Percentiles rank a stretch among this genome's conserved stretches.
phyloP scores from a whole-genome alignment of 2,888 invertebrate genomes.

The Platycnemis pennipes region DNA sequence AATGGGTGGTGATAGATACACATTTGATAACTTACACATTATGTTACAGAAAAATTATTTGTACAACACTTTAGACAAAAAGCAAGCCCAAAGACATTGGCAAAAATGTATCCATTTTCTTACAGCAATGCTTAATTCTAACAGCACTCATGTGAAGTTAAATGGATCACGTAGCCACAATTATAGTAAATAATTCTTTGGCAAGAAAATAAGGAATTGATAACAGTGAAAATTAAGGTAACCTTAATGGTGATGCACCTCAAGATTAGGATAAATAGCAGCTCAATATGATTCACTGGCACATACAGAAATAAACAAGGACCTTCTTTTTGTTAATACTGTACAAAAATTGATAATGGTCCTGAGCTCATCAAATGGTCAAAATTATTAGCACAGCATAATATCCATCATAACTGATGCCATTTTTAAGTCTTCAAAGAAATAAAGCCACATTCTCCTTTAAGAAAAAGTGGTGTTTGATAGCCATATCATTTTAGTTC shows the following conservation, averaged over 20 bases:
- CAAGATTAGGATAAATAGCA: slow-evolving; percentile 62
- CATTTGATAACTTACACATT: slow-evolving; percentile 56
- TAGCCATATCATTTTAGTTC: background rate
- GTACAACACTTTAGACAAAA: slow-evolving; percentile 66
- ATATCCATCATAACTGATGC: background rate
- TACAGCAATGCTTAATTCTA: slow-evolving; percentile 7
- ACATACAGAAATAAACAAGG: slow-evolving; percentile 40
- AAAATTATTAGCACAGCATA: slow-evolving; percentile 54
- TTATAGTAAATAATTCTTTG: slow-evolving; percentile 62
- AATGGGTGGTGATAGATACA: slow-evolving; percentile 30
- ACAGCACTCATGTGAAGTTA: background rate
- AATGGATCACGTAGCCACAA: slow-evolving; percentile 27
- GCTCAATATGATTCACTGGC: slow-evolving; percentile 53
- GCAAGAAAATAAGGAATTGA: slow-evolving; percentile 64
- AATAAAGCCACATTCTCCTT: background rate
- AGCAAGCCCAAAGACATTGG: slow-evolving; percentile 65
- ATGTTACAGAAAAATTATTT: slow-evolving; percentile 58
- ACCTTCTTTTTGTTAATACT: slow-evolving; percentile 62
- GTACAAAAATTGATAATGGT: slow-evolving; percentile 52
- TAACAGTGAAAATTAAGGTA: slow-evolving; percentile 56
- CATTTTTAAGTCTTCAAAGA: slow-evolving; percentile 23
- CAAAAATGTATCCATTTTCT: slow-evolving; percentile 33
- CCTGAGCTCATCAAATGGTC: slow-evolving; percentile 59
- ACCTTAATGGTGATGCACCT: slow-evolving; percentile 55
- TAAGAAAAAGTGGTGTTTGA: background rate